phyloP scores from a whole-genome alignment of 1,140 invertebrate genomes.

The Dufourea novaeangliae region DNA sequence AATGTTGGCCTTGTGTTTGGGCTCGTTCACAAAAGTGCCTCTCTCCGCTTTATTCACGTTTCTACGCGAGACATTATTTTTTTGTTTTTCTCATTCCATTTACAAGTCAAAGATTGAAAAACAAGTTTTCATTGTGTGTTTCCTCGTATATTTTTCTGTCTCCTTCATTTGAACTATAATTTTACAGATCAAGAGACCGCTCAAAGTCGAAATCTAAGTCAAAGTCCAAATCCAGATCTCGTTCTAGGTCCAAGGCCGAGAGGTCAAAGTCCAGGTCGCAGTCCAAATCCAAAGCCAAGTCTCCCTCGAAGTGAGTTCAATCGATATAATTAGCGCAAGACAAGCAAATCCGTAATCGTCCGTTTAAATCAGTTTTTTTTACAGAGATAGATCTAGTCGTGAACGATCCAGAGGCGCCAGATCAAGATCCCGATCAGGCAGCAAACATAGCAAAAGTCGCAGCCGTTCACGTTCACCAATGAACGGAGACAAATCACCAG shows the following conservation, averaged over 20 bases:
- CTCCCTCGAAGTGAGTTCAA: constrained; percentile 80
- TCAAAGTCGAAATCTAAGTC: constrained; percentile 83
- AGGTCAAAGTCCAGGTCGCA: constrained; percentile 84
- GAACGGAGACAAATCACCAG: constrained; percentile 83
- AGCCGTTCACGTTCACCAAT: constrained; percentile 82
- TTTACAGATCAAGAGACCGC: constrained; percentile 83
- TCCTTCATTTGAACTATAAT: constrained; percentile 75
- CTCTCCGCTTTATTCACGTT: constrained; percentile 50
- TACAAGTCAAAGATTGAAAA: constrained; percentile 21
- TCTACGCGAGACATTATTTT: constrained; percentile 32
- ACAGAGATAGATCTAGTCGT: constrained; percentile 79
- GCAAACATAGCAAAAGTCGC: constrained; percentile 83
- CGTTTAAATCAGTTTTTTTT: constrained; percentile 42
- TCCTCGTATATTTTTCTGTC: constrained; percentile 55
- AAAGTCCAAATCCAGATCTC: constrained; percentile 84
- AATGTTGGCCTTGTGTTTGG: constrained; percentile 72
- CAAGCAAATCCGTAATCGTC: constrained; percentile 28
- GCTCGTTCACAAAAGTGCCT: constrained; percentile 56
- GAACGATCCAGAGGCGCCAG: constrained; percentile 79
- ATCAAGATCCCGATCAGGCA: constrained; percentile 79
- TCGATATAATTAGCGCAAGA: constrained; percentile 58
- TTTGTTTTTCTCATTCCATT: neutral
- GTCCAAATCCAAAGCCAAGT: constrained; percentile 83
- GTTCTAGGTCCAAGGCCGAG: constrained; percentile 82
- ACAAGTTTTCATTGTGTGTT: constrained; percentile 47